phyloP scores from a whole-genome alignment of 2,113 vertebrate species.

The Cryptotis parvus region DNA sequence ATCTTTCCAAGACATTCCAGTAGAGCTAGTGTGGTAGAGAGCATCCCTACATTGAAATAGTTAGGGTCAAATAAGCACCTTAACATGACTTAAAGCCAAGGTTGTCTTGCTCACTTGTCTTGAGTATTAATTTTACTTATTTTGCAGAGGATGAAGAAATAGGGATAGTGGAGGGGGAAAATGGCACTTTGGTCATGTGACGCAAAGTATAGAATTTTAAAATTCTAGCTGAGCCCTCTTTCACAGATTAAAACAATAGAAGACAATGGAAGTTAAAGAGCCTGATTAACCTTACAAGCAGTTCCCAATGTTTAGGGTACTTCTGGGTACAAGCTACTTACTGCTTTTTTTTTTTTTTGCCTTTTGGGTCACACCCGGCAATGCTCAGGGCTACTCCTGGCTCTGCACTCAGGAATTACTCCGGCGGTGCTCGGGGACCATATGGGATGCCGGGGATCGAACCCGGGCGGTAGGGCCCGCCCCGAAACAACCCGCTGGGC shows the following conservation, averaged over 20 bases:
- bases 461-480: too few species aligned
- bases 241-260: constrained; percentile 49
- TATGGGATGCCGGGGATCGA: too few species aligned
- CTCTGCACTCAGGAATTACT: too few species aligned
- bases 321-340: constrained; percentile 17
- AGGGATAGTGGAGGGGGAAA: constrained; percentile 65
- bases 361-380: too few species aligned
- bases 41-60: constrained; percentile 72
- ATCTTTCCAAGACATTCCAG: constrained; percentile 76
- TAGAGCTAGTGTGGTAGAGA: constrained; percentile 71
- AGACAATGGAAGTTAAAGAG: constrained; percentile 33
- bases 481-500: too few species aligned
- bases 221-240: constrained; percentile 28
- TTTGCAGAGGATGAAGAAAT: constrained; percentile 66
- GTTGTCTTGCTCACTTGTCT: constrained; percentile 57
- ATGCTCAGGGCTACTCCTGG: too few species aligned
- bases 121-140: constrained; percentile 77
- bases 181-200: constrained; percentile 66
- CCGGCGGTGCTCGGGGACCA: too few species aligned
- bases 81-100: constrained; percentile 61
- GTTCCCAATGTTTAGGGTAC: neutral
- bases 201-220: constrained; percentile 60
- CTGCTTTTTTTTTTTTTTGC: too few species aligned
- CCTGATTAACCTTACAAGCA: constrained; percentile 34
- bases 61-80: constrained; percentile 74